These are phyloP conservation scores for Gonioctena quinquepunctata DNA, from an alignment of 1,140 invertebrate species.

Conservation along the genomic window DNA sequence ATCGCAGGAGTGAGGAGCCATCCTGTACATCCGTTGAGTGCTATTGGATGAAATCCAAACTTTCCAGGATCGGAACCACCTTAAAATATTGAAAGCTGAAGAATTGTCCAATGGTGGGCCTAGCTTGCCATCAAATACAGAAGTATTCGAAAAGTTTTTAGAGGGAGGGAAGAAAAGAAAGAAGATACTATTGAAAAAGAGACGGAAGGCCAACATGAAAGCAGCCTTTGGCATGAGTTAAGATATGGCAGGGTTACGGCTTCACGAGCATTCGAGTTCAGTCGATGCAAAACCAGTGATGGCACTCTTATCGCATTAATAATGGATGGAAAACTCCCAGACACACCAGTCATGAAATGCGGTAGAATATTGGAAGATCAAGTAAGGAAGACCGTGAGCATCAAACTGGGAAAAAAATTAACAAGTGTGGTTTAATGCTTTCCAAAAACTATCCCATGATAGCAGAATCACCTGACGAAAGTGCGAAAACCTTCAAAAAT, in stretches of 20 bases:
- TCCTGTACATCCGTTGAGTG: conserved; percentile 39
- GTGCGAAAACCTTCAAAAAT: not conserved
- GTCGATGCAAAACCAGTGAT: conserved; percentile 43
- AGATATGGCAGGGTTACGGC: conserved; percentile 28
- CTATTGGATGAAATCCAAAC: conserved; percentile 49
- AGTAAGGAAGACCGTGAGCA: conserved; percentile 25
- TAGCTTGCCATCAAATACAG: not conserved
- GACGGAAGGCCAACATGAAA: not conserved
- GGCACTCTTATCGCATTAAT: conserved; percentile 41
- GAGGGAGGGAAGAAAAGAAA: not conserved
- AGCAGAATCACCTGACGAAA: not conserved
- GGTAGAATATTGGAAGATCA: conserved; percentile 42
- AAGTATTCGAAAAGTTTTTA: not conserved
- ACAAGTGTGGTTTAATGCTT: conserved; percentile 28
- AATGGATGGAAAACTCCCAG: conserved; percentile 43
- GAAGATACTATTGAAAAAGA: not conserved
- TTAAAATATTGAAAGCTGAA: not conserved
- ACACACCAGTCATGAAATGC: conserved; percentile 46
- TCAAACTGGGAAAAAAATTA: conserved; percentile 36
- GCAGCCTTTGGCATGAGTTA: conserved; percentile 34
- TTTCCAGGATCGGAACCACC: conserved; percentile 21
- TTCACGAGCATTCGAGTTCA: conserved; percentile 35
- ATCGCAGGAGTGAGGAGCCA: conserved; percentile 45
- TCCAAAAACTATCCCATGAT: not conserved
- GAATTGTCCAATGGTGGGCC: not conserved